A percentile compares a stretch with the other conserved stretches of the same genome.
Evolutionary conservation across 2,113 vertebrate species (phyloP).

Genomic region (Canis aureus): DNA sequence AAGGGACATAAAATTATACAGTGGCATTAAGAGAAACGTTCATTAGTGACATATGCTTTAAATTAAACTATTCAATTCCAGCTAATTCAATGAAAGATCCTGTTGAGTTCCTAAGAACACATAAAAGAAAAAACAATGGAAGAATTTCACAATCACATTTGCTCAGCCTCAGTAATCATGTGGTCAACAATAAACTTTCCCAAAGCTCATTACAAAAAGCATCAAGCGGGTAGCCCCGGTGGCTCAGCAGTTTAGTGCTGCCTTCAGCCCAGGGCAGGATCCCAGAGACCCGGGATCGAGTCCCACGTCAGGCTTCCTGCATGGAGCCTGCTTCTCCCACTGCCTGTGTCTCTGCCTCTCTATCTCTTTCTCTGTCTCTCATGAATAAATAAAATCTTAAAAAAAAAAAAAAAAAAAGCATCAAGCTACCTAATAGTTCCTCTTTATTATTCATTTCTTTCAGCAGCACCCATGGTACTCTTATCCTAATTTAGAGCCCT

Average conservation of each 20-base stretch:
- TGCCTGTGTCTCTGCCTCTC: too few relatives aligned
- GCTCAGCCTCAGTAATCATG: neutral
- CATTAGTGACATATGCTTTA: constrained; percentile 36
- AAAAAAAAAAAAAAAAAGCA: neutral
- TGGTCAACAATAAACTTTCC: neutral
- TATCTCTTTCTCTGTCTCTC: too few relatives aligned
- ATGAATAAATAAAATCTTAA: too few relatives aligned
- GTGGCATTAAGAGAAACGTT: constrained; percentile 41
- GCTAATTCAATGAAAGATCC: neutral
- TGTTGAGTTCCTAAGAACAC: neutral
- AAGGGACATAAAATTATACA: constrained; percentile 77
- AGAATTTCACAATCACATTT: constrained; percentile 10
- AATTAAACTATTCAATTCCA: constrained; percentile 47
- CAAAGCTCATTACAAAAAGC: neutral
- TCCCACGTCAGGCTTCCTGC: too few relatives aligned
- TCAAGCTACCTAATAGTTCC: neutral
- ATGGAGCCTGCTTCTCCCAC: too few relatives aligned
- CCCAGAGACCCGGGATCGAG: too few relatives aligned
- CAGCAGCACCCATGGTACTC: neutral
- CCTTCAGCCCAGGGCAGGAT: too few relatives aligned
- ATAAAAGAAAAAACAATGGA: constrained; percentile 4
- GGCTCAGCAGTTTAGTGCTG: too few relatives aligned
- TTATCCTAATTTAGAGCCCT: constrained; percentile 38
- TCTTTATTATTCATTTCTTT: constrained; percentile 51
- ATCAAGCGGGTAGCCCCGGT: neutral